A percentile compares a stretch with the other conserved stretches of the same genome.
phyloP scores from a whole-genome alignment of 1,140 invertebrate species.

The Andricus grossulariae region DNA sequence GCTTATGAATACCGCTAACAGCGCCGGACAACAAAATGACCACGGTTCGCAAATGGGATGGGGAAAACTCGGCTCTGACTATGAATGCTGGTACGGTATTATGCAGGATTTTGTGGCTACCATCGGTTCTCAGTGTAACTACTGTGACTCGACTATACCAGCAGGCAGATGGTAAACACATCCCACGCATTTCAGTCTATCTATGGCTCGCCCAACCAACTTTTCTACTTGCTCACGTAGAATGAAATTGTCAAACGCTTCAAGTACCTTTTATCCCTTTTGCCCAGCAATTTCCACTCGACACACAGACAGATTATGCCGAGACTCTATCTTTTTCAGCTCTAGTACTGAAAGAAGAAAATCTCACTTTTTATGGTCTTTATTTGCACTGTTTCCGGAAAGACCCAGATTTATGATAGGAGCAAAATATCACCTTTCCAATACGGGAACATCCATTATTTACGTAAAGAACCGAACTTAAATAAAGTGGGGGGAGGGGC shows the following conservation, averaged over 20 bases:
- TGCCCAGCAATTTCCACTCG: not conserved
- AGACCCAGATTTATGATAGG: not conserved
- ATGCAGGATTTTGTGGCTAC: slow-evolving; percentile 23
- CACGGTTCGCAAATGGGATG: not conserved
- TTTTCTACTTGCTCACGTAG: slow-evolving; percentile 15
- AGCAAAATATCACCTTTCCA: not conserved
- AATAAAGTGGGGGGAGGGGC: too few species aligned
- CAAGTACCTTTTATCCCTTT: not conserved
- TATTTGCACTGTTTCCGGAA: not conserved
- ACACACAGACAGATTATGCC: not conserved
- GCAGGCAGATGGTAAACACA: slow-evolving; percentile 2
- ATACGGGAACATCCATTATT: too few species aligned
- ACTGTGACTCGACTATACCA: slow-evolving; percentile 1
- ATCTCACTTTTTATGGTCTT: not conserved
- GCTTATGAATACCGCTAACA: slow-evolving; percentile 29
- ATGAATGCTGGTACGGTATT: slow-evolving; percentile 20
- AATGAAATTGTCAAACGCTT: slow-evolving; percentile 22
- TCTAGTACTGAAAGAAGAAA: not conserved
- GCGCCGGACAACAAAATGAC: slow-evolving; percentile 23
- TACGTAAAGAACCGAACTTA: too few species aligned
- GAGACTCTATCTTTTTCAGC: not conserved
- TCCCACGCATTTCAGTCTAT: slow-evolving; percentile 3
- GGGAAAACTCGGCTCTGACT: slow-evolving; percentile 18
- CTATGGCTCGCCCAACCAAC: not conserved
- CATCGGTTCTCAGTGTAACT: slow-evolving; percentile 26